Evolutionary conservation across 1,140 invertebrate genomes (phyloP).

Genomic region (Orchesella cincta): DNA sequence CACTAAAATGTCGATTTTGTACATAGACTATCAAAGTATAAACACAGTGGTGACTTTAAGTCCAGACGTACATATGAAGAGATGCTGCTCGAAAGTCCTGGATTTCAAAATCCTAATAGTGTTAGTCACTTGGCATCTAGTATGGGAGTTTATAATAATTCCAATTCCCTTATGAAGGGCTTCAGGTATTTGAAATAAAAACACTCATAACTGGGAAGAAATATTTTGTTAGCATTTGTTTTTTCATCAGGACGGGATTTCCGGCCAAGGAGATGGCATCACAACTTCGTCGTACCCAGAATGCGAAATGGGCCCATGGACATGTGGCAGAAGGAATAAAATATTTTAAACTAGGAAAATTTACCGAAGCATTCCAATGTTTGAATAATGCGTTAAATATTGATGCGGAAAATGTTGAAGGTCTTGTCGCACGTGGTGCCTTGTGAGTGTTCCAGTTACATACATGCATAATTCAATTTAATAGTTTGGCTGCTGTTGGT

Average conservation of each 20-base stretch:
- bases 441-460: slow-evolving; percentile 64
- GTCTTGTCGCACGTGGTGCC: slow-evolving; percentile 87
- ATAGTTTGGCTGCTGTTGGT: too few species aligned
- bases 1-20: too few species aligned
- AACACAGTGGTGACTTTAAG: slow-evolving; percentile 51
- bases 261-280: slow-evolving; percentile 76
- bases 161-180: slow-evolving; percentile 72
- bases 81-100: slow-evolving; percentile 77
- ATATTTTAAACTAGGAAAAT: slow-evolving; percentile 86
- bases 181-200: slow-evolving; percentile 64
- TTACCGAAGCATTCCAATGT: slow-evolving; percentile 91
- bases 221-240: background rate
- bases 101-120: slow-evolving; percentile 88
- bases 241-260: slow-evolving; percentile 67
- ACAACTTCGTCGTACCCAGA: slow-evolving; percentile 82
- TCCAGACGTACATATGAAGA: slow-evolving; percentile 68
- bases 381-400: slow-evolving; percentile 90
- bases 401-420: slow-evolving; percentile 90
- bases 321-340: slow-evolving; percentile 90
- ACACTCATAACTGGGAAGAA: background rate
- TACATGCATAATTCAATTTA: background rate
- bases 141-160: slow-evolving; percentile 69
- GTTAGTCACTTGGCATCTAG: slow-evolving; percentile 74
- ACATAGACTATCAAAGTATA: background rate
- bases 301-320: slow-evolving; percentile 87